Evolutionary conservation across 2,888 invertebrate species (phyloP), one percentile per base, ranked within the genome.

Genomic region (Melanostoma mellinum): DNA sequence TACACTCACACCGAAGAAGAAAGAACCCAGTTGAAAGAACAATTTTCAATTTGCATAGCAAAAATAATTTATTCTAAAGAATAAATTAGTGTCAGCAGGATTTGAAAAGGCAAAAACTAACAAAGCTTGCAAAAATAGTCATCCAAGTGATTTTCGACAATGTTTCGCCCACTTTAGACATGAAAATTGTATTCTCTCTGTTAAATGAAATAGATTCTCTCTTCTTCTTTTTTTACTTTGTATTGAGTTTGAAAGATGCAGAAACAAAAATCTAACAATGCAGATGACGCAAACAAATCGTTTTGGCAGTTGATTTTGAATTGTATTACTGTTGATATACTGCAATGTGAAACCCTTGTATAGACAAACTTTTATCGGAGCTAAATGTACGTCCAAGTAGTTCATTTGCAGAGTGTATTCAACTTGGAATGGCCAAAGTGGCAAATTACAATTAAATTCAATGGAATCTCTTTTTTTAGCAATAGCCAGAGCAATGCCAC

Each of bases 401-500:
- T 53, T 44, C 42, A 20, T 53, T 46, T 38, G 6, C 2, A n/a
- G 20, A 67, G 33, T 56, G 38, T 48, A 42, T 58, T 61, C 60
- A 56, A 50, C 56, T 76, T 50, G 8, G 38, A 46, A 48, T 30
- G 33, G 38, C 20, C 32, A 40, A 20, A 48, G 9, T 63, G 55
- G 60, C 44, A 63, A 79, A 48, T 71, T 58, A 10, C 71, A 84
- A 84, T 84, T 74, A 84, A 84, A 71, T 79, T 84, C 65, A 84
- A 84, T 74, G 78, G 72, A 78, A 78, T 74, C 55, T 60, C 56
- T 71, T 79, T 60, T 69, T 79, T 60, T 69, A 73, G 68, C 68
- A 50, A 68, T 38, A 67, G 44, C 40, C 55, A 30, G 20, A 36
- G 33, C 8, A 63, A 20, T 10, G 36, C 61, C 20, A 36, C 48